Conservation (phyloP, 1,140 invertebrate species). For the Proctacanthus coquilletti region DNA sequence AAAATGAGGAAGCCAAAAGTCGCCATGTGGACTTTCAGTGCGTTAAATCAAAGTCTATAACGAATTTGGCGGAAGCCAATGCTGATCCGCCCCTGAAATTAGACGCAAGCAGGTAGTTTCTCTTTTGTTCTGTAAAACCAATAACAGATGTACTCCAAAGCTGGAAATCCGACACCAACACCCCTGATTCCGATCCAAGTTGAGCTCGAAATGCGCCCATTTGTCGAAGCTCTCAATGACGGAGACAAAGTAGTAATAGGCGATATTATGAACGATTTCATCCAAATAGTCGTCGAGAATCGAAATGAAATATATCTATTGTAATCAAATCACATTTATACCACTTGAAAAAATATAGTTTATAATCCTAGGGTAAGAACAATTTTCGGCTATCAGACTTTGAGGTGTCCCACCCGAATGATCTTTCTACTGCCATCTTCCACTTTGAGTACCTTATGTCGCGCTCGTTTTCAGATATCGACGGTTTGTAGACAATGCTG, state of each 20-base stretch:
- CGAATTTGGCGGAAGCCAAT: slow-evolving; percentile 83
- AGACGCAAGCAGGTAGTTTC: slow-evolving; percentile 31
- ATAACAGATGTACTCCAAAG: slow-evolving; percentile 8
- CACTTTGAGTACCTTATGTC: slow-evolving; percentile 60
- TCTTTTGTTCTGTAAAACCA: neutral
- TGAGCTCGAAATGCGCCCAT: neutral
- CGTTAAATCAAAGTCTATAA: slow-evolving; percentile 87
- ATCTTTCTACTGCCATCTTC: slow-evolving; percentile 71
- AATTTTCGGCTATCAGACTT: neutral
- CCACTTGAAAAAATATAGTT: neutral
- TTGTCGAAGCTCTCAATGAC: too few species aligned
- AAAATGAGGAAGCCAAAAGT: slow-evolving; percentile 98
- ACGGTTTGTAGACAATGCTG: slow-evolving; percentile 45
- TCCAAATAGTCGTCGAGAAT: too few species aligned
- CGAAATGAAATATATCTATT: too few species aligned
- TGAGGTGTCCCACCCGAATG: slow-evolving; percentile 56
- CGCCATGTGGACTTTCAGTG: slow-evolving; percentile 98
- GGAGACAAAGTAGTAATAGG: too few species aligned
- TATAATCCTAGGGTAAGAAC: neutral
- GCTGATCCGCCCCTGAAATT: slow-evolving; percentile 62
- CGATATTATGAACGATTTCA: too few species aligned
- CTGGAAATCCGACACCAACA: slow-evolving; percentile 37
- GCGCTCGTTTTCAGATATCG: slow-evolving; percentile 51
- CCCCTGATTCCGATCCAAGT: slow-evolving; percentile 3
- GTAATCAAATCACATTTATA: too few species aligned